Conservation (phyloP, 2,888 invertebrate genomes). For the Troglohyphantes excavatus region DNA sequence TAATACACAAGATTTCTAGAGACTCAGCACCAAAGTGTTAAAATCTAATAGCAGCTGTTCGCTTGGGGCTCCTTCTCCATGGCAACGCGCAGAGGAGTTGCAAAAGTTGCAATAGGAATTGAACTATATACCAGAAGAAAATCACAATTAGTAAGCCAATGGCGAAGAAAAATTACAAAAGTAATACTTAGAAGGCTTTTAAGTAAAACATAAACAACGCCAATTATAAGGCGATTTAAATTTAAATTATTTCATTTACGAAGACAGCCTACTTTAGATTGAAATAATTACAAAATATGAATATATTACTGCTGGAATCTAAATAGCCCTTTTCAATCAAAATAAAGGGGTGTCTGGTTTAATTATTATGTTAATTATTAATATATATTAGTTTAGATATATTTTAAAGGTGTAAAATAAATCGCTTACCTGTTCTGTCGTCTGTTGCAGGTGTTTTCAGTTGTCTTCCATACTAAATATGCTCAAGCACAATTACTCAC, state of each 20-base stretch:
- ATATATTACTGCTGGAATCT: background rate
- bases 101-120: constrained; percentile 10
- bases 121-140: constrained; percentile 63
- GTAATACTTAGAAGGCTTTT: constrained; percentile 6
- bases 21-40: background rate
- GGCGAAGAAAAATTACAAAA: background rate
- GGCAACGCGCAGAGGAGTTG: background rate
- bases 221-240: background rate
- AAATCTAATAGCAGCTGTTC: background rate
- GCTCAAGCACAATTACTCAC: constrained; percentile 5
- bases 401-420: background rate
- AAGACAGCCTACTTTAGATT: background rate
- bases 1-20: too few relatives aligned
- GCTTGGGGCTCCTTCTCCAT: background rate
- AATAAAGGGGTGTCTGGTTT: too few relatives aligned
- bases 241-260: background rate
- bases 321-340: constrained; percentile 43
- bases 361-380: too few relatives aligned
- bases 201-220: background rate
- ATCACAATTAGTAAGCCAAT: constrained; percentile 36
- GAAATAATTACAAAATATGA: background rate
- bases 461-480: background rate
- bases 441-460: background rate
- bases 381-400: too few relatives aligned
- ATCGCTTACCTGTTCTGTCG: background rate